A percentile compares a stretch with the other conserved stretches of the same genome.
Evolutionary conservation across 1,140 invertebrate species (phyloP).

Genomic region (Nebria ingens): DNA sequence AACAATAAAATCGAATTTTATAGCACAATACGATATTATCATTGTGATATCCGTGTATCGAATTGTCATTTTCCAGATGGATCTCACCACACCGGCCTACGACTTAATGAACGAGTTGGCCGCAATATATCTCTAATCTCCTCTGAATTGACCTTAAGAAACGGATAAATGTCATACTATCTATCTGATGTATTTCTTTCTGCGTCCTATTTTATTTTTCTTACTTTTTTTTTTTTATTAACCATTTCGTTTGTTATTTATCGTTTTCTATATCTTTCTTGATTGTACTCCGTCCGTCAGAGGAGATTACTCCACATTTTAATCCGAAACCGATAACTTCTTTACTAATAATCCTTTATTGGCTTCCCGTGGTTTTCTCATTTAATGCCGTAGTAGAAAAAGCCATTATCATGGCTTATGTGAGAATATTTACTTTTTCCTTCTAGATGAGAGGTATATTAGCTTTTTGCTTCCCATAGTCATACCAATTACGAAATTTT

Average conservation of each 20-base stretch:
- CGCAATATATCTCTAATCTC: not conserved
- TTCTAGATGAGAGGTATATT: not conserved
- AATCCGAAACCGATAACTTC: not conserved
- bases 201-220: too few species aligned
- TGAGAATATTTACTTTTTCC: not conserved
- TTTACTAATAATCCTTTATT: not conserved
- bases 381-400: not conserved
- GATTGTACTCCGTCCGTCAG: not conserved
- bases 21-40: too few species aligned
- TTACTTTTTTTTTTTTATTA: too few species aligned
- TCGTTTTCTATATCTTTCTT: not conserved
- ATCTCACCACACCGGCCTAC: too few species aligned
- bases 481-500: too few species aligned
- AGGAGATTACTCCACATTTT: not conserved
- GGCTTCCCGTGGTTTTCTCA: not conserved
- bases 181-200: too few species aligned
- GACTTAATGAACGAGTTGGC: not conserved
- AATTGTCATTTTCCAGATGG: too few species aligned
- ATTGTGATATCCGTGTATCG: too few species aligned
- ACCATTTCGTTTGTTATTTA: not conserved
- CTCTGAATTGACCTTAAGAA: not conserved
- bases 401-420: not conserved
- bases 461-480: too few species aligned
- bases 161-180: not conserved
- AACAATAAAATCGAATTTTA: too few species aligned